Evolutionary conservation across 2,113 vertebrate species (phyloP), one percentile per base, ranked within the genome.

Genomic region (Acanthochromis polyacanthus): DNA sequence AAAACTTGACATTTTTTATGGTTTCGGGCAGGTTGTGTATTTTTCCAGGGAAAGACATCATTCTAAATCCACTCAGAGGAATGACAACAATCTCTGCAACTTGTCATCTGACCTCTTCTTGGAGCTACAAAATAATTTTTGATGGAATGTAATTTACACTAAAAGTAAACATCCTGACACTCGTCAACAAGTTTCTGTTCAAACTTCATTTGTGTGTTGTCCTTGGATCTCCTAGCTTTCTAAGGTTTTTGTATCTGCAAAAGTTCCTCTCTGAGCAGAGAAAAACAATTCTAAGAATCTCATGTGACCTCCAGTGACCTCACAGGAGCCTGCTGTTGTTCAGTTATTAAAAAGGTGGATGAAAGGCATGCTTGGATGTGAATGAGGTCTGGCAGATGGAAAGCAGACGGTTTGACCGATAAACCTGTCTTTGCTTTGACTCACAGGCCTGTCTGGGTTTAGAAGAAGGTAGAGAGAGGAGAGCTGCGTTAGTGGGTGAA

Each of bases 201-300:
- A 38, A 57, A 78, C 12, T 22, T 56, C 10, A 16, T 32, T 55
- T 32, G 15, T 23, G 4, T 58, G 19, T 51, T 8, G 15, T 51
- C 8, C 48, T 16, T 7, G 19, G 19, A 51, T 15, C 40, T 43
- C 38, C 1, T 0, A 5, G 5, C 16, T 43, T 52, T n/a, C 32
- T 17, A 3, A 28, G 22, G 17, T 28, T 68, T 53, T 46, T 67
- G 38, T 12, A 10, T 36, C 8, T 36, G 32, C 32, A 36, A 9
- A 43, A 43, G 40, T 15, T 12, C 38, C 58, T 22, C 62, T 66
- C 9, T 10, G 4, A 77, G 51, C 17, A 19, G 30, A 52, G 45
- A 62, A 81, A 83, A 91, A 91, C 81, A 87, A 79, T 87, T 89
- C 71, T 38, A 36, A 43, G 86, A 87, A 90, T 78, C 56, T 69